These are phyloP conservation scores for Amblyopsis rosae DNA, from an alignment of 2,113 vertebrate genomes.

Conservation along the genomic window DNA sequence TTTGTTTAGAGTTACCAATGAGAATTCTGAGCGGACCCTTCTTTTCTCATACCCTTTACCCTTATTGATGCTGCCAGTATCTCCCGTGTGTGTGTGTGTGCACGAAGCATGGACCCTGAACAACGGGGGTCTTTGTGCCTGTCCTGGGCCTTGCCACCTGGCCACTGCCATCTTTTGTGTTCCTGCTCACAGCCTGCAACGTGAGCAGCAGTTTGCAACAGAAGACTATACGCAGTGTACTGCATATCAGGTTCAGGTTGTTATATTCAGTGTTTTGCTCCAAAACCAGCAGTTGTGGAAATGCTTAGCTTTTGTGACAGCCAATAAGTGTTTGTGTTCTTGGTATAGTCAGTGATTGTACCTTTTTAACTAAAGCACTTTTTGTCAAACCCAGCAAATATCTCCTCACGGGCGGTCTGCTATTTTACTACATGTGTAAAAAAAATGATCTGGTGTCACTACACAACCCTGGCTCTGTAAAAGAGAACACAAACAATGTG, in stretches of 20 bases:
- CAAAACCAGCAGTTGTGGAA: not conserved
- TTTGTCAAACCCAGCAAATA: too few species aligned
- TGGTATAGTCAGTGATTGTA: too few species aligned
- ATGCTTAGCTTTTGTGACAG: not conserved
- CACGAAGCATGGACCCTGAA: conserved; percentile 8
- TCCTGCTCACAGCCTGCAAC: conserved; percentile 45
- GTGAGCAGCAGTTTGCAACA: conserved; percentile 31
- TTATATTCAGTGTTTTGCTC: conserved; percentile 4
- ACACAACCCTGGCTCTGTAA: too few species aligned
- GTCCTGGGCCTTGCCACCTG: conserved; percentile 56
- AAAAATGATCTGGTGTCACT: too few species aligned
- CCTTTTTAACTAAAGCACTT: too few species aligned
- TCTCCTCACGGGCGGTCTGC: too few species aligned
- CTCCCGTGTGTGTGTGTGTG: conserved; percentile 14
- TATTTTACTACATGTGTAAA: too few species aligned
- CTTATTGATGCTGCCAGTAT: conserved; percentile 37
- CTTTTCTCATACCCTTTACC: conserved; percentile 28
- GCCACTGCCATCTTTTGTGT: conserved; percentile 61
- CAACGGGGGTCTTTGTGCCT: conserved; percentile 66
- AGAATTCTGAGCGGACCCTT: conserved; percentile 49
- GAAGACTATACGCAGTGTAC: not conserved
- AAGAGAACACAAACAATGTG: too few species aligned
- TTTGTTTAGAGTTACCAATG: conserved; percentile 54
- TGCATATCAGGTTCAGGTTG: conserved; percentile 7
- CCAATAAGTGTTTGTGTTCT: too few species aligned